Evolutionary conservation across 2,113 vertebrate species (phyloP).

Genomic region (Pagrus major): DNA sequence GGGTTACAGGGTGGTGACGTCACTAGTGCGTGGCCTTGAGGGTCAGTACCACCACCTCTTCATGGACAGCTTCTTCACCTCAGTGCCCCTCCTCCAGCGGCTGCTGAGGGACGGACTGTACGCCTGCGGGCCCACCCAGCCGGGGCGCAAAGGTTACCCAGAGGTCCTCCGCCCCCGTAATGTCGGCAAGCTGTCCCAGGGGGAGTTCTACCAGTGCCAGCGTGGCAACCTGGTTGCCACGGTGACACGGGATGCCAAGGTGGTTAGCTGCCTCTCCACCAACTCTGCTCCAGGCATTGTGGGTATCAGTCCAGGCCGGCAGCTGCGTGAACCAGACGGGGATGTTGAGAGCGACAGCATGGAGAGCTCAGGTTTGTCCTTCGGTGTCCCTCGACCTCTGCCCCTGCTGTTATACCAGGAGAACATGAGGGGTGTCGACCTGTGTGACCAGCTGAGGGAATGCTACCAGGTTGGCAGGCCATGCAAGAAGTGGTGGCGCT

Average conservation of each 20-base stretch:
- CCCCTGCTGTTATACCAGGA: conserved; percentile 87
- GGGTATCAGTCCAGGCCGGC: conserved; percentile 82
- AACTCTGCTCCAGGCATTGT: conserved; percentile 86
- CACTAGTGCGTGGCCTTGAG: conserved; percentile 84
- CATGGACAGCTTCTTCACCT: conserved; percentile 88
- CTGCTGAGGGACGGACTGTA: conserved; percentile 84
- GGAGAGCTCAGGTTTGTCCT: conserved; percentile 64
- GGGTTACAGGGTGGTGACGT: conserved; percentile 81
- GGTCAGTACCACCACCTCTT: conserved; percentile 86
- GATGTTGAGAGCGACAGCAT: conserved; percentile 75
- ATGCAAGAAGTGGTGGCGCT: conserved; percentile 88
- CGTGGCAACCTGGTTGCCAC: conserved; percentile 86
- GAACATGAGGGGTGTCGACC: conserved; percentile 87
- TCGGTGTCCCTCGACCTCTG: conserved; percentile 82
- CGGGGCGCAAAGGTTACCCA: conserved; percentile 83
- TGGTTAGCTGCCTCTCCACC: conserved; percentile 85
- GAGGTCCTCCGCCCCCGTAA: conserved; percentile 83
- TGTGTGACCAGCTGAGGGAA: conserved; percentile 86
- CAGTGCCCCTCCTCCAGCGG: conserved; percentile 84
- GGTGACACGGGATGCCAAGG: conserved; percentile 83
- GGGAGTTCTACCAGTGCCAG: conserved; percentile 88
- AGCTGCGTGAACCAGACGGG: conserved; percentile 63
- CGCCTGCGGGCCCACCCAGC: conserved; percentile 84
- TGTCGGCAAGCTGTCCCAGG: conserved; percentile 83
- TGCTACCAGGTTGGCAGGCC: conserved; percentile 88